A percentile compares a stretch with the other conserved stretches of the same genome.
phyloP scores from a whole-genome alignment of 37 sponge, comb jelly and placozoan species.

The Corticium candelabrum region DNA sequence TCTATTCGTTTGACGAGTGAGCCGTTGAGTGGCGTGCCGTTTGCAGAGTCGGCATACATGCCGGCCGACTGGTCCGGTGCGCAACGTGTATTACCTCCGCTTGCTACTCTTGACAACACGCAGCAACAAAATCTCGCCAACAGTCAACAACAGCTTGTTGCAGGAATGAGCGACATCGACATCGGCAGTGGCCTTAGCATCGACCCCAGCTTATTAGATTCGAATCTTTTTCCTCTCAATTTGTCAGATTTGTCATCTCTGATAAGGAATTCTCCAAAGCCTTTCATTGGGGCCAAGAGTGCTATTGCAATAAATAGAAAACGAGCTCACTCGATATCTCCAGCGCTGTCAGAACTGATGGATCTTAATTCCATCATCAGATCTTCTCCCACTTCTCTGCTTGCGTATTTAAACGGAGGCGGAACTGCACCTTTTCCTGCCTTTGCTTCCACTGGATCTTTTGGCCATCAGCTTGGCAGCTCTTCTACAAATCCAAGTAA shows the following conservation, averaged over 20 bases:
- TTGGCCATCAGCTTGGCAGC: conserved; percentile 37
- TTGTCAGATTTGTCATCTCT: background rate
- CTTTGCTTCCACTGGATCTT: background rate
- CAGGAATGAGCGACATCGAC: background rate
- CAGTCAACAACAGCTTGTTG: too few species aligned
- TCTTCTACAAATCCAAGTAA: conserved; percentile 7
- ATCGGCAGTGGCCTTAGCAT: background rate
- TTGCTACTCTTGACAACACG: background rate
- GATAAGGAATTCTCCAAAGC: background rate
- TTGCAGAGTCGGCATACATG: background rate
- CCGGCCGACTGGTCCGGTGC: conserved; percentile 15
- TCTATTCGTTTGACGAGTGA: conserved; percentile 39
- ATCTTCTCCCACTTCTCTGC: conserved; percentile 43
- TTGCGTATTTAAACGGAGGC: conserved; percentile 9
- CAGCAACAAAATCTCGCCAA: background rate
- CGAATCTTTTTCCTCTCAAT: background rate
- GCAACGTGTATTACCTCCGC: background rate
- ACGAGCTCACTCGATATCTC: conserved; percentile 51
- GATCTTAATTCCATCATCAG: conserved; percentile 34
- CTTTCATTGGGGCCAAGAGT: too few species aligned
- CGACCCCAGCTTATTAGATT: conserved; percentile 14
- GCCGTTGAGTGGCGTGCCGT: conserved; percentile 1
- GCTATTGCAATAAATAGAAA: too few species aligned
- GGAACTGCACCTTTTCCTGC: background rate
- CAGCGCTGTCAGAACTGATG: conserved; percentile 43